Base-by-base conservation (phyloP, 2,113 vertebrate species). In the Gallinago paraguaiae region DNA sequence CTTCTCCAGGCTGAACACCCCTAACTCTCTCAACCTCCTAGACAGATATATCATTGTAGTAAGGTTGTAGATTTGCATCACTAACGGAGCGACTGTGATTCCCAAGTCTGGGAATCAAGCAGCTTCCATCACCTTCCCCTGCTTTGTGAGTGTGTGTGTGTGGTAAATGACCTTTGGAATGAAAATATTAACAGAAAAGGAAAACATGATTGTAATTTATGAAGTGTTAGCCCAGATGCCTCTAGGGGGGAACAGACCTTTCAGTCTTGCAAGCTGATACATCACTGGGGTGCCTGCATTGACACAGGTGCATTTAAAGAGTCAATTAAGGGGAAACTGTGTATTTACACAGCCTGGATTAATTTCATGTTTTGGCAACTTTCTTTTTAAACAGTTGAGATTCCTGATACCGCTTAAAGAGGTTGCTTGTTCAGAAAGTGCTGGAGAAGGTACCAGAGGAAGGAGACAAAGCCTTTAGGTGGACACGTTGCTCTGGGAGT, bases 121-220 rank as follows among this genome's bases (percentile, higher is more conserved):
- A 65, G 46, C 70, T 86, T 85, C 91, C 75, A 56, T 6, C 41
- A 25, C 46, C 51, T 82, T 81, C 67, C 53, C 37, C 60, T 60
- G 54, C 28, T 89, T 35, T 75, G 76, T 65, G 92, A 67, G 74
- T 1, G 63, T 2, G 37, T 10, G 30, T 23, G 68, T 89, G 90
- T 76, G 35, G 79, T 84, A 91, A 95, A 56, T 97, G 97, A 97
- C 97, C 97, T 97, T 97, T 97, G 94, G 82, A 97, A 97, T 97
- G 95, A 93, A 96, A 96, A 95, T 97, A 96, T 94, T 91, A 96
- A 92, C 93, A 95, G 84, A 92, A 93, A 88, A 97, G 88, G 96
- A 97, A 97, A 97, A 97, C 95, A 96, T 74, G 75, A 92, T 70
- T 97, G 95, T 96, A 97, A 96, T 97, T 97, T 97, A 86, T 71